A percentile compares a stretch with the other conserved stretches of the same genome.
Evolutionary conservation across 1,140 invertebrate species (phyloP).

Genomic region (Aplysia californica): DNA sequence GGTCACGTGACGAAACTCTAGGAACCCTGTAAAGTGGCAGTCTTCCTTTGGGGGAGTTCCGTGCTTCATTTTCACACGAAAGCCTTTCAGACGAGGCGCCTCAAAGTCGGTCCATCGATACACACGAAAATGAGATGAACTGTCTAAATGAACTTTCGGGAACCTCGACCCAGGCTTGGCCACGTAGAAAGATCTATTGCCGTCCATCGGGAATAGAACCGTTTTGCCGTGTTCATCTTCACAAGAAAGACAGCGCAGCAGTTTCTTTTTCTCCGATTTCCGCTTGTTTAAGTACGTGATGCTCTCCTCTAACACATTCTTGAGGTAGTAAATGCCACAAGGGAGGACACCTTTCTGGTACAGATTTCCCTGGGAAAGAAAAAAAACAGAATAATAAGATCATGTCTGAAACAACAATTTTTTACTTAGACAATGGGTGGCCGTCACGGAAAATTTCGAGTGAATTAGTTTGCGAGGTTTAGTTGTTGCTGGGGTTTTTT

Average conservation of each 20-base stretch:
- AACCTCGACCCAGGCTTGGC: slow-evolving; percentile 39
- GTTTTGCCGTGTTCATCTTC: slow-evolving; percentile 35
- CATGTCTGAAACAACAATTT: not conserved
- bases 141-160: slow-evolving; percentile 32
- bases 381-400: not conserved
- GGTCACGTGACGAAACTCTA: slow-evolving; percentile 49
- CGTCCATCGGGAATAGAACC: slow-evolving; percentile 50
- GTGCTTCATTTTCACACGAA: slow-evolving; percentile 40
- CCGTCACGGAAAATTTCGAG: not conserved
- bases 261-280: slow-evolving; percentile 44
- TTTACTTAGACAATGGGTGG: not conserved
- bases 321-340: slow-evolving; percentile 40
- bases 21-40: slow-evolving; percentile 50
- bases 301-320: slow-evolving; percentile 49
- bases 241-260: slow-evolving; percentile 50
- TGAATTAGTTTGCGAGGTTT: not conserved
- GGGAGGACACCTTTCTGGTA: slow-evolving; percentile 48
- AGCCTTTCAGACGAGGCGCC: not conserved
- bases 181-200: slow-evolving; percentile 50
- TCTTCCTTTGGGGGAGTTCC: slow-evolving; percentile 48
- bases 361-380: slow-evolving; percentile 24
- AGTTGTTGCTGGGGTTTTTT: no score
- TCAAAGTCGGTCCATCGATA: slow-evolving; percentile 30
- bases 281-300: slow-evolving; percentile 44
- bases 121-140: slow-evolving; percentile 3